Evolutionary conservation across 1,140 invertebrate species (phyloP), one percentile per base, ranked within the genome.

Genomic region (Paraescarpia echinospica): DNA sequence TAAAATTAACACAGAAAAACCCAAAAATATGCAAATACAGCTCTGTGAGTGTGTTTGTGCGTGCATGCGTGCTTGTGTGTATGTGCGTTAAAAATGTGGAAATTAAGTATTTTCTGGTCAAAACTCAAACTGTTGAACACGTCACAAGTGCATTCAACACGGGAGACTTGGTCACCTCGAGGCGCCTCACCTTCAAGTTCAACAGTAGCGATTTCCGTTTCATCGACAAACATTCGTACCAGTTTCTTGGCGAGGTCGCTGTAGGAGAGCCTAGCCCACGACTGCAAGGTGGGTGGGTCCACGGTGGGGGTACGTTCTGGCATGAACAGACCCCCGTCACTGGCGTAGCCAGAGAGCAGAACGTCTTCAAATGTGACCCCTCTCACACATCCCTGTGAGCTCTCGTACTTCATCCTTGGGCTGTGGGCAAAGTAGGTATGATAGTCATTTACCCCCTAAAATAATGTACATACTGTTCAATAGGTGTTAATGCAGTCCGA

Each of bases 291-390:
- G 18, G 95, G 94, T 33, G 35, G 9, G 22, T 94, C 88, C 2
- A 97, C 91, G 0, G 90, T 41, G 27, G 96, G 96, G 48, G 96
- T 94, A 6, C 27, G 22, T 91, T 96, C 95, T 90, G 96, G 96
- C 18, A 97, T 91, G 22, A 95, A 95, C n/a, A 97, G 94, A 0
- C 96, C 96, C 22, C 96, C 96, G 94, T 97, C 96, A 90, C 93
- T 93, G 12, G 96, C 95, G 94, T 95, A 97, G 12, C 96, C 96
- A 93, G 95, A 94, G 91, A 95, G 95, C 31, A 96, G 91, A 33
- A 95, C 96, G 31, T 96, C 95, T 93, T 96, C 95, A 93, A 96
- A 96, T 0, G 95, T 94, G 0, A 94, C 51, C 6, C 94, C 94
- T 33, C 35, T 93, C 14, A 95, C 94, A 22, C 90, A 92, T 1